A percentile compares a stretch with the other conserved stretches of the same genome.
These are phyloP conservation scores for Incurvaria masculella DNA, from an alignment of 2,888 invertebrate genomes.

Conservation along the genomic window DNA sequence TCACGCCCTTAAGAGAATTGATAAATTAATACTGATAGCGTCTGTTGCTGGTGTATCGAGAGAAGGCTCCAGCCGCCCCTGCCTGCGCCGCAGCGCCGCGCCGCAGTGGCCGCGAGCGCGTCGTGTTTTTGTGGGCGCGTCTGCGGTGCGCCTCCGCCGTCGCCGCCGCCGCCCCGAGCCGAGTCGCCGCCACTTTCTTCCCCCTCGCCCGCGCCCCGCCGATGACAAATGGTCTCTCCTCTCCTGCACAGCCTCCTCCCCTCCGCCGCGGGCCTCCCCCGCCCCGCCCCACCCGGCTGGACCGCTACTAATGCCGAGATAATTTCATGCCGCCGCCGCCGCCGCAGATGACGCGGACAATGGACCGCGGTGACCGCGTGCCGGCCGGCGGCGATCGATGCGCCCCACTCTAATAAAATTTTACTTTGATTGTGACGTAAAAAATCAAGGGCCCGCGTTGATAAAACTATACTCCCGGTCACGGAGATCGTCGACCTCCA, in stretches of 20 bases:
- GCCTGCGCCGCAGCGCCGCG: constrained; percentile 2
- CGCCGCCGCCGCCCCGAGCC: constrained; percentile 37
- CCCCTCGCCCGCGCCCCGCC: constrained; percentile 31
- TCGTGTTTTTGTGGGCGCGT: constrained; percentile 54
- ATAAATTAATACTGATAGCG: too few relatives aligned
- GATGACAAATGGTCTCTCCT: constrained; percentile 48
- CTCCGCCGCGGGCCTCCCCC: constrained; percentile 32
- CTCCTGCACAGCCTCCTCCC: constrained; percentile 39
- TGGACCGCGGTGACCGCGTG: constrained; percentile 32
- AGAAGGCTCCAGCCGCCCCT: constrained; percentile 1
- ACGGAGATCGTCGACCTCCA: too few relatives aligned
- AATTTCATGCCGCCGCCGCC: constrained; percentile 36
- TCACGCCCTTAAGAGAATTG: too few relatives aligned
- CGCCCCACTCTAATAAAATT: too few relatives aligned
- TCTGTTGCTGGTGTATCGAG: background rate
- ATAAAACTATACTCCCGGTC: too few relatives aligned
- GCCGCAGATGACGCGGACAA: constrained; percentile 30
- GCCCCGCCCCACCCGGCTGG: constrained; percentile 23
- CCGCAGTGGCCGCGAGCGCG: constrained; percentile 17
- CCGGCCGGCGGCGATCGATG: background rate
- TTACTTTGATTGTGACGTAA: too few relatives aligned
- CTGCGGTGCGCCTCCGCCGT: constrained; percentile 45
- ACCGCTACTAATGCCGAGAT: constrained; percentile 44
- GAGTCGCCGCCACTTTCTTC: constrained; percentile 20
- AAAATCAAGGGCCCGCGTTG: too few relatives aligned